Evolutionary conservation across 1,140 invertebrate genomes (phyloP).

Genomic region (Bombus huntii): DNA sequence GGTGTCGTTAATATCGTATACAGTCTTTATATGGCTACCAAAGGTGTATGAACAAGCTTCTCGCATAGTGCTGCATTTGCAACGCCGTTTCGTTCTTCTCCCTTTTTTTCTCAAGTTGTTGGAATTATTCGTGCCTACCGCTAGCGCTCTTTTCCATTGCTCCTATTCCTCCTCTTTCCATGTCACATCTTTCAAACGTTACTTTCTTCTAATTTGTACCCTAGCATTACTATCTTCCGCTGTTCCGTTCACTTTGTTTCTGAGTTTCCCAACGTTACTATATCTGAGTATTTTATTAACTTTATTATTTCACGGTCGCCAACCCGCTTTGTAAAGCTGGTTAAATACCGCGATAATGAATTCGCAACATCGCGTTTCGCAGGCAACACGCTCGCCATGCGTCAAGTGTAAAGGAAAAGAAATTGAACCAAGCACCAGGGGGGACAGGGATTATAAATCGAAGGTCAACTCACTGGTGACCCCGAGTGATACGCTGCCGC

Average conservation of each 20-base stretch:
- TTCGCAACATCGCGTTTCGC: background rate
- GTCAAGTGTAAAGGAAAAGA: slow-evolving; percentile 33
- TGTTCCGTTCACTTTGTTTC: too few relatives aligned
- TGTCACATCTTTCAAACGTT: background rate
- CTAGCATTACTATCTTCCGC: background rate
- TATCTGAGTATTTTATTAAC: too few relatives aligned
- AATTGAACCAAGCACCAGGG: slow-evolving; percentile 26
- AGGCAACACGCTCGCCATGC: background rate
- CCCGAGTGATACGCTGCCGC: slow-evolving; percentile 29
- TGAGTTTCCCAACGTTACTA: too few relatives aligned
- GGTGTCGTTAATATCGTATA: slow-evolving; percentile 54
- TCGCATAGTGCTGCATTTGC: background rate
- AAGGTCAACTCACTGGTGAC: slow-evolving; percentile 42
- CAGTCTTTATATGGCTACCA: slow-evolving; percentile 32
- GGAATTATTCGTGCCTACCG: background rate
- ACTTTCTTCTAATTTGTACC: too few relatives aligned
- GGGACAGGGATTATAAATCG: slow-evolving; percentile 54
- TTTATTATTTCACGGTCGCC: too few relatives aligned
- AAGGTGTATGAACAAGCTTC: slow-evolving; percentile 27
- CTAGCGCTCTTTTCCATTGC: too few relatives aligned
- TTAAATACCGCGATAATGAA: slow-evolving; percentile 5
- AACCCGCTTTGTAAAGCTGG: too few relatives aligned
- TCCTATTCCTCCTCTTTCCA: background rate
- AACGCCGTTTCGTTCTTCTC: background rate
- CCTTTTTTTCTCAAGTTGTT: background rate